These are phyloP conservation scores for Cololabis saira DNA, from an alignment of 2,113 vertebrate species.

Conservation along the genomic window DNA sequence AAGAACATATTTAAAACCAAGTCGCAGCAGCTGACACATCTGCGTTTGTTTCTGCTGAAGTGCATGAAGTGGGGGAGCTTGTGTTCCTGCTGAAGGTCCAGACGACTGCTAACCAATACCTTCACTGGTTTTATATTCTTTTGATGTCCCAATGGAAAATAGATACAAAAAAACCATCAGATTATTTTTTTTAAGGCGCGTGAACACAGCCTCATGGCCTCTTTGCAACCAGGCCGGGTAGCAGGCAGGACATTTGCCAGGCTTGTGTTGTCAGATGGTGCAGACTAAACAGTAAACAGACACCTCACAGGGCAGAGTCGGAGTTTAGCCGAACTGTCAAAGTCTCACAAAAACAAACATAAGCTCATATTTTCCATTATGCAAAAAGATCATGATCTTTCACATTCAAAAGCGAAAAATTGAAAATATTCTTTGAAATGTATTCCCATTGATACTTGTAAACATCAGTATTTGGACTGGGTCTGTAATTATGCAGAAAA, in stretches of 20 bases:
- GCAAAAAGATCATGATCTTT: conserved; percentile 2
- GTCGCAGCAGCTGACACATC: conserved; percentile 29
- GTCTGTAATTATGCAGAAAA: conserved; percentile 40
- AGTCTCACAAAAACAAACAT: conserved; percentile 24
- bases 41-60: conserved; percentile 12
- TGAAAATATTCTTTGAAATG: conserved; percentile 14
- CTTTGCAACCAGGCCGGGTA: conserved; percentile 28
- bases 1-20: neutral
- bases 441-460: conserved; percentile 32
- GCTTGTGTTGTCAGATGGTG: conserved; percentile 41
- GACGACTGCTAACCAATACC: conserved; percentile 11
- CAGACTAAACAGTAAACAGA: conserved; percentile 78
- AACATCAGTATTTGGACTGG: conserved; percentile 13
- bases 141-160: conserved; percentile 38
- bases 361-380: conserved; percentile 24
- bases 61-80: conserved; percentile 10
- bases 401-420: neutral
- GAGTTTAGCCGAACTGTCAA: conserved; percentile 31
- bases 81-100: conserved; percentile 33
- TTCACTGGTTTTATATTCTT: conserved; percentile 26
- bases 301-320: conserved; percentile 45
- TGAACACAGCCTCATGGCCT: conserved; percentile 15
- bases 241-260: conserved; percentile 42
- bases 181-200: conserved; percentile 53
- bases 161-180: conserved; percentile 32